These are phyloP conservation scores for Nemapogon koenigi DNA, from an alignment of 2,888 invertebrate species.

Conservation along the genomic window DNA sequence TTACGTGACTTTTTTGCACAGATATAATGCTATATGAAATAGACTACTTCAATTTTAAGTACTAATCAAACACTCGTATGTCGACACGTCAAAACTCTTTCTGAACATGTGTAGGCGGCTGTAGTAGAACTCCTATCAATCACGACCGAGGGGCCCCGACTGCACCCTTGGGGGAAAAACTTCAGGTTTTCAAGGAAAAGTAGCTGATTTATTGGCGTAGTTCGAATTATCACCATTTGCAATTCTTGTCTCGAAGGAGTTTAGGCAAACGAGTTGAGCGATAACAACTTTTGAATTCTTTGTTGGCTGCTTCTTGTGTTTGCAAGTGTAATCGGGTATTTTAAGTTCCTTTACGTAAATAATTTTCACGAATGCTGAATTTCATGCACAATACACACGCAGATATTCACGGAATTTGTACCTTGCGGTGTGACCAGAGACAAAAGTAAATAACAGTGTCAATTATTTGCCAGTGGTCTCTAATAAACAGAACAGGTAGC, in stretches of 20 bases:
- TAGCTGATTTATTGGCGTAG: conserved; percentile 59
- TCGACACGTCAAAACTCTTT: conserved; percentile 7
- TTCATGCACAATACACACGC: too few relatives aligned
- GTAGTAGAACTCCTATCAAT: conserved; percentile 45
- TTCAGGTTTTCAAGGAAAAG: conserved; percentile 40
- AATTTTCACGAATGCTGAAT: too few relatives aligned
- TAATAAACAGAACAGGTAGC: too few relatives aligned
- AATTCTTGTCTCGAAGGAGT: conserved; percentile 49
- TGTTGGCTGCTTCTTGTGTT: background rate
- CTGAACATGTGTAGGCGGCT: conserved; percentile 1
- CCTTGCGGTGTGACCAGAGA: too few relatives aligned
- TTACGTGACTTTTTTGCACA: too few relatives aligned
- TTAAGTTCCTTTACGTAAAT: too few relatives aligned
- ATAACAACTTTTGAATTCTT: conserved; percentile 36
- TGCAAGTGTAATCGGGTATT: too few relatives aligned
- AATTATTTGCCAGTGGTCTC: too few relatives aligned
- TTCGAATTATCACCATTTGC: conserved; percentile 64
- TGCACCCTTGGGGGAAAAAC: conserved; percentile 54
- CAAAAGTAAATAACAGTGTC: too few relatives aligned
- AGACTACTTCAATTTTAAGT: too few relatives aligned
- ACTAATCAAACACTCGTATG: conserved; percentile 7
- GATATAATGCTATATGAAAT: too few relatives aligned
- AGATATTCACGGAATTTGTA: too few relatives aligned
- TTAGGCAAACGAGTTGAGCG: conserved; percentile 41
- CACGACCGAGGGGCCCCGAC: conserved; percentile 41